Evolutionary conservation across 2,113 vertebrate species (phyloP).

Genomic region (Callipepla squamata): DNA sequence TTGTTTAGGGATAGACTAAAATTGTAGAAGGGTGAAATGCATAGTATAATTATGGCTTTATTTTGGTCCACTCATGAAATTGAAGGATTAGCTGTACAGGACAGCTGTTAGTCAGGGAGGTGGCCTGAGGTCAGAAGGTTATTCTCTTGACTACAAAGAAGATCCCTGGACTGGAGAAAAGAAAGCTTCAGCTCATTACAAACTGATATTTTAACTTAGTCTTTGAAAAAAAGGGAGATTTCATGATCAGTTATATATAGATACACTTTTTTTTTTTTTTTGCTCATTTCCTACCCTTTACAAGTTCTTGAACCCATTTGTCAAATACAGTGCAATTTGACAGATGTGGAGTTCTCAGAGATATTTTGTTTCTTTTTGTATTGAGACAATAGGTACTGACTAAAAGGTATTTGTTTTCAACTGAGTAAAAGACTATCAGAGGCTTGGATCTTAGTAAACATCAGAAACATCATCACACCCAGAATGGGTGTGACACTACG

Average conservation of each 20-base stretch:
- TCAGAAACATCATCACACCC: no score
- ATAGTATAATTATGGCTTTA: conserved; percentile 62
- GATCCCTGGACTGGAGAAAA: background rate
- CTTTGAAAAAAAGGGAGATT: background rate
- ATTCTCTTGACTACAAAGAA: conserved; percentile 23
- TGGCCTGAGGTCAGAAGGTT: conserved; percentile 54
- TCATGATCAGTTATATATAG: background rate
- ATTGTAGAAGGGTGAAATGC: conserved; percentile 43
- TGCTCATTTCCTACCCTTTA: background rate
- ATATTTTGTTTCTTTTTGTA: background rate
- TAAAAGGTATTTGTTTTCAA: background rate
- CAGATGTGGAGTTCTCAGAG: background rate
- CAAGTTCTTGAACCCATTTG: background rate
- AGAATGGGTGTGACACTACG: background rate
- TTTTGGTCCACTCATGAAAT: conserved; percentile 40
- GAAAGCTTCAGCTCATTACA: background rate
- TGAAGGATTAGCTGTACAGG: conserved; percentile 33
- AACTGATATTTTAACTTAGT: background rate
- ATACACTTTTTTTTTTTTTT: background rate
- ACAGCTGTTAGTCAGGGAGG: conserved; percentile 50
- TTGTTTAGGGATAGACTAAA: conserved; percentile 39
- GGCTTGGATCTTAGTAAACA: background rate
- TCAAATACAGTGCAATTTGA: background rate
- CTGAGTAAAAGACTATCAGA: background rate
- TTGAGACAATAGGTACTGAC: background rate